Conservation (phyloP, 2,888 invertebrate species). For the Tolmerus cingulatus region DNA sequence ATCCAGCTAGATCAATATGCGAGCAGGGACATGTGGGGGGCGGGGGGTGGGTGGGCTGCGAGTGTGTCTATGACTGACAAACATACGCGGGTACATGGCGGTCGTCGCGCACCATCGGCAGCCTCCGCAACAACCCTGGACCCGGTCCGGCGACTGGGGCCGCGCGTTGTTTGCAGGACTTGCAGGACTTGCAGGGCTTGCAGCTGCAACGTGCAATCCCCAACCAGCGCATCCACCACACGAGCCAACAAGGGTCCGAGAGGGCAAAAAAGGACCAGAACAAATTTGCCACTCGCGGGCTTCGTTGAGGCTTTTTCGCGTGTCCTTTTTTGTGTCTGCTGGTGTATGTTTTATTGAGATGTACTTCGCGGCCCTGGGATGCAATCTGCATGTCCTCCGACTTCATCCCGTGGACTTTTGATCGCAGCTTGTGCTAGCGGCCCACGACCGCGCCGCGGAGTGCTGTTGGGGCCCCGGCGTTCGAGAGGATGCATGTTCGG, state of each 20-base stretch:
- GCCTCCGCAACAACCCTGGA: slow-evolving; percentile 41
- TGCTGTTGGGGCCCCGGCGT: slow-evolving; percentile 45
- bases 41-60: not conserved
- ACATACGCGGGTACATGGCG: slow-evolving; percentile 35
- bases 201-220: slow-evolving; percentile 46
- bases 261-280: slow-evolving; percentile 41
- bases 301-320: slow-evolving; percentile 46
- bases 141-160: not conserved
- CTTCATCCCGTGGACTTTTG: slow-evolving; percentile 46
- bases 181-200: slow-evolving; percentile 43
- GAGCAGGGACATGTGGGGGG: slow-evolving; percentile 25
- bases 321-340: slow-evolving; percentile 45
- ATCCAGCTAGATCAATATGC: slow-evolving; percentile 47
- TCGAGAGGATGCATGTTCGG: slow-evolving; percentile 48
- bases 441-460: slow-evolving; percentile 40
- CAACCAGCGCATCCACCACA: slow-evolving; percentile 44
- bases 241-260: slow-evolving; percentile 36
- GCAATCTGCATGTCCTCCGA: slow-evolving; percentile 47
- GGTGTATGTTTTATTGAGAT: slow-evolving; percentile 48
- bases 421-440: slow-evolving; percentile 45
- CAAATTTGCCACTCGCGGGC: slow-evolving; percentile 48
- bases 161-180: slow-evolving; percentile 5
- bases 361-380: slow-evolving; percentile 46
- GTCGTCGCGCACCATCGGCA: slow-evolving; percentile 37
- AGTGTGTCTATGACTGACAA: slow-evolving; percentile 31